Evolutionary conservation across 2,113 vertebrate genomes (phyloP).

Genomic region (Dicaeum eximium): DNA sequence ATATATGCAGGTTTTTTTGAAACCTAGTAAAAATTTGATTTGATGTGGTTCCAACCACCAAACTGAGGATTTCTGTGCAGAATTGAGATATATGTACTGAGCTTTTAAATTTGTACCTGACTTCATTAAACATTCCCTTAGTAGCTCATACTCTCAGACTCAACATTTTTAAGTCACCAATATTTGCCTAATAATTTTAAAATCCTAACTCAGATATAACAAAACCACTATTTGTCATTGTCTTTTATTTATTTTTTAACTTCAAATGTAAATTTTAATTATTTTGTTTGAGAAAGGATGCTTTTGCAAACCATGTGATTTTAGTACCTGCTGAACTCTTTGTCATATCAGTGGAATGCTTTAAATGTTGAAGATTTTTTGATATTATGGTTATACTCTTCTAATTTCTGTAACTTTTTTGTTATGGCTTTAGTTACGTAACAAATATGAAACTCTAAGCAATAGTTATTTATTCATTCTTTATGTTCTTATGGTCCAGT

Average conservation of each 20-base stretch:
- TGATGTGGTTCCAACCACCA: slow-evolving; percentile 4
- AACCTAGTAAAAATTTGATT: slow-evolving; percentile 47
- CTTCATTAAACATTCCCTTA: neutral
- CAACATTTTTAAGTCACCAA: neutral
- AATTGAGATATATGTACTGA: neutral
- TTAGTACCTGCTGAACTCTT: neutral
- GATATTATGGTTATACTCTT: neutral
- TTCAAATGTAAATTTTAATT: neutral
- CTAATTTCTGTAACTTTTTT: neutral
- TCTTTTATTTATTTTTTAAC: neutral
- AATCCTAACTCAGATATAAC: neutral
- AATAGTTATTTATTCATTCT: neutral
- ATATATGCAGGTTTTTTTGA: slow-evolving; percentile 57
- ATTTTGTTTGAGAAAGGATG: neutral
- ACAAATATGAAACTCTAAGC: neutral
- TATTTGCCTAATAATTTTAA: neutral
- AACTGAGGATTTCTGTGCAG: neutral
- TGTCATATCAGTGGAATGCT: neutral
- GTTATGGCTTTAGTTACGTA: neutral
- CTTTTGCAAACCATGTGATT: neutral
- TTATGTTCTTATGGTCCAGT: neutral
- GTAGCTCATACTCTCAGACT: neutral
- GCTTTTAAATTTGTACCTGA: neutral
- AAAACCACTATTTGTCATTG: neutral
- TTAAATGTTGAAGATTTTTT: neutral